Evolutionary conservation across 2,113 vertebrate genomes (phyloP).

Genomic region (Eptatretus burgeri): DNA sequence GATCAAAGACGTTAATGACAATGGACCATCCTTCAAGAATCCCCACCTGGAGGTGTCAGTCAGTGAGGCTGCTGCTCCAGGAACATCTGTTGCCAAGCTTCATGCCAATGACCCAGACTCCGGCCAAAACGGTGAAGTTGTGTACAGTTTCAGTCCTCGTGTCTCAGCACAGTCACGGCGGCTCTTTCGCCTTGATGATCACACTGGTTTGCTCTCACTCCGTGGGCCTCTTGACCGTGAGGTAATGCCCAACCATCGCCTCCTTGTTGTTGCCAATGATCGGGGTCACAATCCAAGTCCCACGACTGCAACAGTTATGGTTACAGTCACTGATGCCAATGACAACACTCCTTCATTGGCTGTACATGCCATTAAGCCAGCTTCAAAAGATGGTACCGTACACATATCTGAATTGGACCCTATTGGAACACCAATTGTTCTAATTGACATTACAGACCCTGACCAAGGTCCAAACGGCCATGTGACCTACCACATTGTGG

Average conservation of each 20-base stretch:
- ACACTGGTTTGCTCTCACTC: conserved; percentile 28
- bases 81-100: conserved; percentile 37
- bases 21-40: conserved; percentile 46
- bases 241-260: conserved; percentile 25
- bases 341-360: conserved; percentile 97
- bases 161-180: conserved; percentile 24
- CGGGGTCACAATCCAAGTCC: conserved; percentile 79
- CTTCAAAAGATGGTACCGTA: conserved; percentile 90
- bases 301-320: conserved; percentile 57
- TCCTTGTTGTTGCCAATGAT: conserved; percentile 48
- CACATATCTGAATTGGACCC: conserved; percentile 96
- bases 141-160: conserved; percentile 47
- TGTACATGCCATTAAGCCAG: conserved; percentile 76
- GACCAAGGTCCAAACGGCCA: conserved; percentile 96
- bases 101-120: conserved; percentile 50
- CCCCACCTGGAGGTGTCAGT: conserved; percentile 28
- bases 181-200: conserved; percentile 29
- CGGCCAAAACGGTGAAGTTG: conserved; percentile 53
- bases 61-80: conserved; percentile 29
- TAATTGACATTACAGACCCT: conserved; percentile 92
- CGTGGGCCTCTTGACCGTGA: conserved; percentile 36
- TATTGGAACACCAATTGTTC: conserved; percentile 85
- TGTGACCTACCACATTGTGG: conserved; percentile 91
- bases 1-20: conserved; percentile 64
- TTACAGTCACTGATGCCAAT: conserved; percentile 95